These are phyloP conservation scores for Leuciscus waleckii DNA, from an alignment of 2,797 vertebrate genomes.

Conservation along the genomic window DNA sequence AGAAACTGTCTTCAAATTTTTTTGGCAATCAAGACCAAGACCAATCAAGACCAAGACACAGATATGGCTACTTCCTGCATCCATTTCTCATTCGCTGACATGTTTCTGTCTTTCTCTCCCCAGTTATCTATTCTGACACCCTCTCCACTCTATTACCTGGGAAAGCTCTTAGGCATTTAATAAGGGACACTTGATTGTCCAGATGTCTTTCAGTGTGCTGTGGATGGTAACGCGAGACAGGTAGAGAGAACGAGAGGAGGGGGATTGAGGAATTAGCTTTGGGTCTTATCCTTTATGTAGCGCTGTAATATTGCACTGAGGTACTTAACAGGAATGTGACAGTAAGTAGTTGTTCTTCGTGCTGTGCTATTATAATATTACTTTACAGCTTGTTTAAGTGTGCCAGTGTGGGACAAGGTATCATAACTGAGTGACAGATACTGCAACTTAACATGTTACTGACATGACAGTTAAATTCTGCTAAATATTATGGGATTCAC, in stretches of 20 bases:
- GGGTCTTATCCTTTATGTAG: conserved; percentile 15
- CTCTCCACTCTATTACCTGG: conserved; percentile 54
- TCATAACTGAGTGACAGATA: conserved; percentile 10
- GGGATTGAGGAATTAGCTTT: conserved; percentile 28
- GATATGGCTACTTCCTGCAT: conserved; percentile 26
- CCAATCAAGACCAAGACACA: conserved; percentile 36
- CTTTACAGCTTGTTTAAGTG: conserved; percentile 22
- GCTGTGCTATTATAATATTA: conserved; percentile 25
- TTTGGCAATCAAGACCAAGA: conserved; percentile 35
- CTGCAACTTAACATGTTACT: not conserved
- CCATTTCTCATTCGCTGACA: conserved; percentile 42
- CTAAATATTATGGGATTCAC: not conserved
- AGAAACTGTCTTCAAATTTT: conserved; percentile 37
- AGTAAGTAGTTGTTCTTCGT: conserved; percentile 34
- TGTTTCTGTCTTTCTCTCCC: conserved; percentile 35
- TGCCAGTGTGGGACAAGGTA: conserved; percentile 19
- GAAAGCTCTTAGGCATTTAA: conserved; percentile 58
- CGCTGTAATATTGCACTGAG: conserved; percentile 24
- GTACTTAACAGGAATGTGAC: conserved; percentile 33
- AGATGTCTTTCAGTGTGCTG: conserved; percentile 34
- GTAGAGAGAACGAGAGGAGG: conserved; percentile 2
- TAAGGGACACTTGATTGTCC: conserved; percentile 58
- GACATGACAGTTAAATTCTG: not conserved
- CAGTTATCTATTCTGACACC: conserved; percentile 58
- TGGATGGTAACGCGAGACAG: conserved; percentile 31